Conservation (phyloP, 2,888 invertebrate species). For the Luperina nickerlii region DNA sequence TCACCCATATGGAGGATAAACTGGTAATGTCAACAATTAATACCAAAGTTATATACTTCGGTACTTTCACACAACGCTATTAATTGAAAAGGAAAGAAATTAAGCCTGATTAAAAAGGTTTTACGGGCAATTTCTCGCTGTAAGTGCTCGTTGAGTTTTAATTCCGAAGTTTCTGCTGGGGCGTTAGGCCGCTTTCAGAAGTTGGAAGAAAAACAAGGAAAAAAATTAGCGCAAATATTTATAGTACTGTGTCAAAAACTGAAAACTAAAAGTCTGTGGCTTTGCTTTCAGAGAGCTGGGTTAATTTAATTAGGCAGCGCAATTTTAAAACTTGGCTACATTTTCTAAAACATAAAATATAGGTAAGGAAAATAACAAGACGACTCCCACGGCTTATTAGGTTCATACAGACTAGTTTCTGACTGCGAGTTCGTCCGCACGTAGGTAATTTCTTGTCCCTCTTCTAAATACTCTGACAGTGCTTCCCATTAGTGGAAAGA, state of each 20-base stretch:
- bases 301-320: constrained; percentile 1
- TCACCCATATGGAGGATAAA: no score
- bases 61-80: constrained; percentile 14
- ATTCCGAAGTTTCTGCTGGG: constrained; percentile 39
- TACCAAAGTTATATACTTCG: not conserved
- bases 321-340: not conserved
- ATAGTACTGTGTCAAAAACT: constrained; percentile 28
- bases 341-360: not conserved
- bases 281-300: constrained; percentile 13
- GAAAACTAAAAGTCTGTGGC: constrained; percentile 8
- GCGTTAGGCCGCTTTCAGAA: constrained; percentile 24
- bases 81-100: constrained; percentile 42
- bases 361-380: not conserved
- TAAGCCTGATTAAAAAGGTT: constrained; percentile 58
- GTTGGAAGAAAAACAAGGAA: constrained; percentile 31
- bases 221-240: constrained; percentile 34
- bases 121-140: constrained; percentile 41
- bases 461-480: no score
- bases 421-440: no score
- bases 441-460: not conserved
- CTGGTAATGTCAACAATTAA: no score
- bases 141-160: constrained; percentile 39
- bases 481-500: not conserved
- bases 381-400: no score
- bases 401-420: not conserved